Evolutionary conservation across 2,113 vertebrate genomes (phyloP).

Genomic region (Siniperca knerii): DNA sequence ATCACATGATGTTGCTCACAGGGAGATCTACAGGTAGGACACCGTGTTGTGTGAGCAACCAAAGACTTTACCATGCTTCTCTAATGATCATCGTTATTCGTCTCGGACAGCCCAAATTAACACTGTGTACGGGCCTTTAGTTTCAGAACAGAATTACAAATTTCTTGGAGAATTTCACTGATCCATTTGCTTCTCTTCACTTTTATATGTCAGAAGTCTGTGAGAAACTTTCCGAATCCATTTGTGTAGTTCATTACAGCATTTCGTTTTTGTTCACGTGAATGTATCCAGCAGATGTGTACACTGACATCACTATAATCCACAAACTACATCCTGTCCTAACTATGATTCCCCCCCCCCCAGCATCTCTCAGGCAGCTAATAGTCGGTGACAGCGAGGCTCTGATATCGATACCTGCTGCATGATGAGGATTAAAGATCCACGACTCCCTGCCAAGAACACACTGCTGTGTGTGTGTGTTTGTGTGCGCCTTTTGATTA

Average conservation of each 20-base stretch:
- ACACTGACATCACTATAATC: neutral
- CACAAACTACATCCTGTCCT: neutral
- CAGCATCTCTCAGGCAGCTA: conserved; percentile 80
- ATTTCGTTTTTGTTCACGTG: neutral
- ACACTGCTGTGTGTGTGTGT: conserved; percentile 42
- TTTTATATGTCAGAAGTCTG: too few relatives aligned
- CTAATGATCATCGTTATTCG: too few relatives aligned
- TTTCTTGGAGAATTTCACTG: too few relatives aligned
- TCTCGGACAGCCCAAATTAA: too few relatives aligned
- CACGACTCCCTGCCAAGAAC: conserved; percentile 57
- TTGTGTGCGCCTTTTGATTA: conserved; percentile 50
- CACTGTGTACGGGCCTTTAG: too few relatives aligned
- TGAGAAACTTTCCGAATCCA: too few relatives aligned
- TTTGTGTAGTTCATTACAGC: neutral
- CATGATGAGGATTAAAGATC: conserved; percentile 88
- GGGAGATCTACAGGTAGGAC: too few relatives aligned
- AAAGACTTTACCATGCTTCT: too few relatives aligned
- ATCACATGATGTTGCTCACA: too few relatives aligned
- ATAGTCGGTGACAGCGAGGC: conserved; percentile 92
- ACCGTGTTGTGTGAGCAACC: too few relatives aligned
- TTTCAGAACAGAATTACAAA: too few relatives aligned
- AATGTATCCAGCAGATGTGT: neutral
- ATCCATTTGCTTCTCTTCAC: too few relatives aligned
- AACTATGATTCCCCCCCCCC: neutral
- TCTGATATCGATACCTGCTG: conserved; percentile 93